Evolutionary conservation across 2,797 vertebrate species (phyloP).

Genomic region (Apogon hyalosoma): DNA sequence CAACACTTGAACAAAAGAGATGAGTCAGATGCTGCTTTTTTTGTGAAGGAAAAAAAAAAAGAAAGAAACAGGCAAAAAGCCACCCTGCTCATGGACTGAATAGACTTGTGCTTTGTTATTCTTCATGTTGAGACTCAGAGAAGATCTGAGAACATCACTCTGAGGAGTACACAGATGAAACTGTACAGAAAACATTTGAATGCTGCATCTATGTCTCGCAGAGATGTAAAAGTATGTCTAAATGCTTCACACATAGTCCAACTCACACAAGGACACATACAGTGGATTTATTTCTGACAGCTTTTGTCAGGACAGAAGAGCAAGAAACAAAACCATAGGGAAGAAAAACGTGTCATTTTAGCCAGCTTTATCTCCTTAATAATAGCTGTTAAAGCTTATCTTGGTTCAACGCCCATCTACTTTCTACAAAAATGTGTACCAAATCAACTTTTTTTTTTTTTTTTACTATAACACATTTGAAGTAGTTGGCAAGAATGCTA

Average conservation of each 20-base stretch:
- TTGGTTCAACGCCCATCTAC: slow-evolving; percentile 15
- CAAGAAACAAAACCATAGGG: slow-evolving; percentile 10
- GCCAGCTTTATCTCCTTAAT: slow-evolving; percentile 16
- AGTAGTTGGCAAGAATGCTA: slow-evolving; percentile 10
- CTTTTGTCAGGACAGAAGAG: slow-evolving; percentile 39
- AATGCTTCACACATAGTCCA: background rate
- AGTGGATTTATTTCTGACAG: slow-evolving; percentile 30
- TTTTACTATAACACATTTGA: slow-evolving; percentile 11
- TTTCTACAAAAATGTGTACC: slow-evolving; percentile 1
- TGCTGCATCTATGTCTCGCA: slow-evolving; percentile 2
- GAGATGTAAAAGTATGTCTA: slow-evolving; percentile 19
- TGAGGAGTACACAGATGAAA: slow-evolving; percentile 6
- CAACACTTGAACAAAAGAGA: slow-evolving; percentile 18
- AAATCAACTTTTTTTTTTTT: background rate
- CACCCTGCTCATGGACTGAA: slow-evolving; percentile 11
- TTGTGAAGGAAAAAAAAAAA: slow-evolving; percentile 32
- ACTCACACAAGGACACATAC: slow-evolving; percentile 1
- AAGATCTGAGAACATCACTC: slow-evolving; percentile 28
- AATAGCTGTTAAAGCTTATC: slow-evolving; percentile 43
- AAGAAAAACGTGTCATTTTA: slow-evolving; percentile 27
- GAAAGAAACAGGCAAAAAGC: slow-evolving; percentile 4
- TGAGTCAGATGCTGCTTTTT: slow-evolving; percentile 45
- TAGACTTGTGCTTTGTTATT: background rate
- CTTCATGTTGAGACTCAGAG: slow-evolving; percentile 1
- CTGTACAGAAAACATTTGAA: slow-evolving; percentile 26